Base-by-base conservation (phyloP, 2,113 vertebrate genomes). In the Bubalus kerabau region DNA sequence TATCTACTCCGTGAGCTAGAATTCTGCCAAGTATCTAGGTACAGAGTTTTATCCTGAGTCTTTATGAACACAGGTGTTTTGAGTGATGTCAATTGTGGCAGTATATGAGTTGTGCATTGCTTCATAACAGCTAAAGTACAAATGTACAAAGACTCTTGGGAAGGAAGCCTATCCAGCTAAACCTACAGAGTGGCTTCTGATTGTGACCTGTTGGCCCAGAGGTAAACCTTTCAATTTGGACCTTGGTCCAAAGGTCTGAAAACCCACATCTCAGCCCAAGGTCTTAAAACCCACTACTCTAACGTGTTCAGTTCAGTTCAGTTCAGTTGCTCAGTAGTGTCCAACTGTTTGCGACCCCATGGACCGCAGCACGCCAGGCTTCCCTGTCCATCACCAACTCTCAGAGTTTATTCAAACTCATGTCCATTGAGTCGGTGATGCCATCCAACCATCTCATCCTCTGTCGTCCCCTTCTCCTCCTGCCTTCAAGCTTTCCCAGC, bases 291-390 rank as follows among this genome's bases (percentile, higher is more conserved):
- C 32, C 32, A 5, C 24, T 50, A 16, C 16, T 36, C 12, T 7
- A 13, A 78, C 0, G 4, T 67, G 17, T 67, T 67, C 2, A 2
- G 32, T 67, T n/a, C 17, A 36, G 64, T 67, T 67, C 16, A 67
- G 32, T 2, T 21, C 17, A 9, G 3, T 19, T 1, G 0, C 8
- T 67, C 32, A 36, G 64, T 67, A 1, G 4, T 67, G 64, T 67
- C 32, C 0, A 0, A 36, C 17, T 67, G 8, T n/a, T n/a, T 67
- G 64, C 1, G 0, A 11, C 16, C 17, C 32, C 4, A 21, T 21
- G 17, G 32, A 67, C 32, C 2, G 32, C 3, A 67, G 64, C n/a
- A 67, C 0, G 2, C 64, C 64, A 67, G 2, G 4, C 64, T 8
- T 67, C 64, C 64, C 32, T 36, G 32, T 67, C 64, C 64, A 11